Evolutionary conservation across 2,113 vertebrate species (phyloP).

Genomic region (Oreochromis spilurus): DNA sequence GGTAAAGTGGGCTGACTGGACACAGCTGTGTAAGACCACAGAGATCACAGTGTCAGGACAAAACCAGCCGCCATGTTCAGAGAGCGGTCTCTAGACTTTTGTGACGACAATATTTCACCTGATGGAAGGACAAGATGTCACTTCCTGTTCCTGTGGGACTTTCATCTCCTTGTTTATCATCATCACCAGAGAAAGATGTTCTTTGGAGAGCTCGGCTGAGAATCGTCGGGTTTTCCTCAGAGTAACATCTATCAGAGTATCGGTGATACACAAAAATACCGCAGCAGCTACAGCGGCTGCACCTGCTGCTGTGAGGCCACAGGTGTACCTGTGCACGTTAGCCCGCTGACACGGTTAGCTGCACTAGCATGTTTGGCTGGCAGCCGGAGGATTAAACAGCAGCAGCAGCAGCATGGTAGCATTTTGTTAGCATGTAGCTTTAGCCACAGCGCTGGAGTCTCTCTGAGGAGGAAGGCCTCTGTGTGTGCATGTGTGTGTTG

Average conservation of each 20-base stretch:
- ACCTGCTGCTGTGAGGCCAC: background rate
- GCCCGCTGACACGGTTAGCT: background rate
- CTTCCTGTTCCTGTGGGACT: background rate
- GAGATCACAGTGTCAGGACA: background rate
- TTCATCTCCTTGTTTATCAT: background rate
- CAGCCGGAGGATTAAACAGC: background rate
- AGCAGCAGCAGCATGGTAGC: background rate
- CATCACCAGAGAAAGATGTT: background rate
- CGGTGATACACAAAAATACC: rapidly evolving
- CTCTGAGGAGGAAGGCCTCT: background rate
- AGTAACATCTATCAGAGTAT: background rate
- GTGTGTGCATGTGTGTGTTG: background rate
- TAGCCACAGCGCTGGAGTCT: background rate
- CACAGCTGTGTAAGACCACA: rapidly evolving
- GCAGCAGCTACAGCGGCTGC: background rate
- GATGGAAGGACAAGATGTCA: background rate
- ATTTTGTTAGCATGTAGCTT: slow-evolving; percentile 1
- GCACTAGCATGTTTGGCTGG: background rate
- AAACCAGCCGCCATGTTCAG: background rate
- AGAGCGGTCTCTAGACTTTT: background rate
- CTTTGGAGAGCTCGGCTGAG: rapidly evolving
- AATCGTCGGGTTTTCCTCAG: background rate
- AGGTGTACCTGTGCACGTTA: background rate
- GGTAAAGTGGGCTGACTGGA: background rate
- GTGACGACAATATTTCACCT: background rate